Conservation (phyloP, 2,888 invertebrate species). For the Crematogaster levior region DNA sequence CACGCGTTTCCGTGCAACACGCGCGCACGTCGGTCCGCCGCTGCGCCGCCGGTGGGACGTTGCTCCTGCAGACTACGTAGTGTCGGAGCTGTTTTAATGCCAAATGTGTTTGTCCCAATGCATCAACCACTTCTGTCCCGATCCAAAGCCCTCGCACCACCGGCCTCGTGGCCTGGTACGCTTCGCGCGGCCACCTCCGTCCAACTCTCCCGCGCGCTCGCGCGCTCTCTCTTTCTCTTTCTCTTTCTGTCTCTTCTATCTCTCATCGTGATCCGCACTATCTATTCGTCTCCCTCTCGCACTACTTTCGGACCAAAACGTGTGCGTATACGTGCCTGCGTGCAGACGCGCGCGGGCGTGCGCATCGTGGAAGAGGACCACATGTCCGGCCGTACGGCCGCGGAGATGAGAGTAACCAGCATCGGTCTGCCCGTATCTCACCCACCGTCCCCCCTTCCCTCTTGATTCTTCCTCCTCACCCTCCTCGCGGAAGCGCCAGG, state of each 20-base stretch:
- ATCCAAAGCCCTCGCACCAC: slow-evolving; percentile 60
- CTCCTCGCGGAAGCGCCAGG: slow-evolving; percentile 58
- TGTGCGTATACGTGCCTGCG: slow-evolving; percentile 34
- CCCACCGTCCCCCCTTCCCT: slow-evolving; percentile 6
- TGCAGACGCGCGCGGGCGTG: slow-evolving; percentile 41
- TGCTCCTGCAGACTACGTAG: slow-evolving; percentile 66
- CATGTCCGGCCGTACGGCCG: slow-evolving; percentile 67
- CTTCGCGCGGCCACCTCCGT: slow-evolving; percentile 49
- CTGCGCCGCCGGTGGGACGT: slow-evolving; percentile 58
- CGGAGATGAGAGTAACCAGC: slow-evolving; percentile 75
- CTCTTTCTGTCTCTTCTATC: slow-evolving; percentile 18
- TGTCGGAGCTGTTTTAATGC: slow-evolving; percentile 77
- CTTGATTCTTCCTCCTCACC: slow-evolving; percentile 50
- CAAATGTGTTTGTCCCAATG: slow-evolving; percentile 79
- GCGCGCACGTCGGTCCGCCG: slow-evolving; percentile 34
- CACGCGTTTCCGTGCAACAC: slow-evolving; percentile 32
- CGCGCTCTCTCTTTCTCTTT: slow-evolving; percentile 12
- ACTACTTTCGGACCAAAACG: slow-evolving; percentile 57
- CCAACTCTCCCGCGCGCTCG: slow-evolving; percentile 11
- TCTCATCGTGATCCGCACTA: slow-evolving; percentile 39
- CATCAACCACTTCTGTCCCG: slow-evolving; percentile 77
- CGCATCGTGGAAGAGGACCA: slow-evolving; percentile 64
- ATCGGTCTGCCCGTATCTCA: slow-evolving; percentile 66
- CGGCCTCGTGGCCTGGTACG: slow-evolving; percentile 63
- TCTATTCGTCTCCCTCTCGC: slow-evolving; percentile 30